These are phyloP conservation scores for Tipula vernalis DNA, from an alignment of 2,888 invertebrate species.

Conservation along the genomic window DNA sequence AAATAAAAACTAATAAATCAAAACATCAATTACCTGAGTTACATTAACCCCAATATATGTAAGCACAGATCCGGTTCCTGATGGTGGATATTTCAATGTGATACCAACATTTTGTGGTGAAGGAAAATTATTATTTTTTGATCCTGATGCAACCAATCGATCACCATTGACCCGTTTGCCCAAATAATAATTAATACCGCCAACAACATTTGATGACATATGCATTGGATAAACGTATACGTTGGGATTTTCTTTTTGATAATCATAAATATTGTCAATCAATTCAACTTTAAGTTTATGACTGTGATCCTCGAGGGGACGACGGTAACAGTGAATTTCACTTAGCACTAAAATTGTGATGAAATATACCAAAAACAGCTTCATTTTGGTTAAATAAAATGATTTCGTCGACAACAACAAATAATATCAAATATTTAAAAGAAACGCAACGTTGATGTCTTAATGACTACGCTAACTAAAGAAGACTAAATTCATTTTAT, in stretches of 20 bases:
- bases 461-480: neutral
- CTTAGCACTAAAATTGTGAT: neutral
- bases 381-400: neutral
- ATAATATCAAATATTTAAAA: neutral
- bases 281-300: constrained; percentile 5
- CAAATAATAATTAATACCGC: constrained; percentile 13
- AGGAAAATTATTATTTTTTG: constrained; percentile 16
- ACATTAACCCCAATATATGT: constrained; percentile 16
- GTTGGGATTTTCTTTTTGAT: constrained; percentile 9
- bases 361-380: neutral
- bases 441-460: neutral
- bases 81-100: constrained; percentile 16
- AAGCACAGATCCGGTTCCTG: constrained; percentile 15
- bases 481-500: neutral
- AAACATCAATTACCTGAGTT: constrained; percentile 14
- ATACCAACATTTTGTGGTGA: constrained; percentile 16
- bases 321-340: neutral
- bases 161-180: constrained; percentile 14
- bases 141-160: constrained; percentile 14
- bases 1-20: neutral
- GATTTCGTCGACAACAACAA: neutral
- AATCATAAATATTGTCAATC: constrained; percentile 9
- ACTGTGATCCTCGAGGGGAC: neutral
- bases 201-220: neutral
- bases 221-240: constrained; percentile 12